Conservation (phyloP, 2,113 vertebrate genomes). For the Pollachius pollachius region DNA sequence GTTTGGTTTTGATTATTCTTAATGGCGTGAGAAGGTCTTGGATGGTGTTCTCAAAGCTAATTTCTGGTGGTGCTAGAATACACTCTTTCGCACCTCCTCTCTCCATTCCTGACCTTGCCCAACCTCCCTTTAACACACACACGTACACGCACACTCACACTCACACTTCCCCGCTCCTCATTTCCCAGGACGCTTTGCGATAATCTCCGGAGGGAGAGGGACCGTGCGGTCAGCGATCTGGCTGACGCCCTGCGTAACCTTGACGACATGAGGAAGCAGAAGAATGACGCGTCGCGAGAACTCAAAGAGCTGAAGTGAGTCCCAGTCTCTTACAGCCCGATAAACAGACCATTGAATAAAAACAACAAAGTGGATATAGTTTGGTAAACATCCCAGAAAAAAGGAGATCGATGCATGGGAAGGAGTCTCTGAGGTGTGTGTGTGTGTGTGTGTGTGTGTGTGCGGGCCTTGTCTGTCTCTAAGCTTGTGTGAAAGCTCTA, state of each 20-base stretch:
- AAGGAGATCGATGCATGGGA: too few relatives aligned
- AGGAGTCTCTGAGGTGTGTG: too few relatives aligned
- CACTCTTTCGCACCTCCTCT: neutral
- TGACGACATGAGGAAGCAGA: slow-evolving; percentile 95
- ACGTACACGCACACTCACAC: too few relatives aligned
- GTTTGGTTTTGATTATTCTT: too few relatives aligned
- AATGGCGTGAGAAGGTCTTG: too few relatives aligned
- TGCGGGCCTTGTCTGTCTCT: slow-evolving; percentile 19
- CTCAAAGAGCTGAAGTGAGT: slow-evolving; percentile 93
- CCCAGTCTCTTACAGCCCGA: neutral
- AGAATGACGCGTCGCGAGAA: slow-evolving; percentile 87
- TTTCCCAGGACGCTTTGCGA: slow-evolving; percentile 87
- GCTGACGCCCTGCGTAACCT: slow-evolving; percentile 92
- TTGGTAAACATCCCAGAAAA: too few relatives aligned
- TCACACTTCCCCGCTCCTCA: neutral
- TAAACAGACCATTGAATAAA: neutral
- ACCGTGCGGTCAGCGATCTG: slow-evolving; percentile 91
- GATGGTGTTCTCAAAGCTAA: neutral
- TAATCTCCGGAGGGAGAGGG: slow-evolving; percentile 90
- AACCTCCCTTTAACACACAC: too few relatives aligned
- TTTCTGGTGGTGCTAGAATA: neutral
- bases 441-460: neutral
- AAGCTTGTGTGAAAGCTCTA: slow-evolving; percentile 37
- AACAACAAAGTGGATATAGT: neutral
- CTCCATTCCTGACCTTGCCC: too few relatives aligned